A percentile compares a stretch with the other conserved stretches of the same genome.
phyloP scores from a whole-genome alignment of 2,113 vertebrate genomes.

The Peromyscus polionotus region DNA sequence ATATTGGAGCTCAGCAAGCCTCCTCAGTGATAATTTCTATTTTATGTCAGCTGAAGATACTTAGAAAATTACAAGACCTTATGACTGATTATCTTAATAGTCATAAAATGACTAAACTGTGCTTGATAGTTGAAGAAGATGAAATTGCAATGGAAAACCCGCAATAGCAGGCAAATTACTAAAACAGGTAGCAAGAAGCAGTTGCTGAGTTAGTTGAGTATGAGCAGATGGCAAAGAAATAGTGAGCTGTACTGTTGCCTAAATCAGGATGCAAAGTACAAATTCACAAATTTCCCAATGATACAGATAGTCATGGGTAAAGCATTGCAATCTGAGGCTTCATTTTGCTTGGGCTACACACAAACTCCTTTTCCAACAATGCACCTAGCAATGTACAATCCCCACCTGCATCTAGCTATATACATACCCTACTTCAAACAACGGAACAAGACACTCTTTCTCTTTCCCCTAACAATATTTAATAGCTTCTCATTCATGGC shows the following conservation, averaged over 20 bases:
- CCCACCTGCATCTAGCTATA: background rate
- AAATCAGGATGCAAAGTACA: too few species aligned
- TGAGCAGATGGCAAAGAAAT: background rate
- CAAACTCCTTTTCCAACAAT: background rate
- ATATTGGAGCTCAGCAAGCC: background rate
- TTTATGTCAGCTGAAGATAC: background rate
- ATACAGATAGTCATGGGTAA: too few species aligned
- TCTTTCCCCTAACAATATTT: background rate
- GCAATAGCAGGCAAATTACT: background rate
- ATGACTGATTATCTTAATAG: background rate
- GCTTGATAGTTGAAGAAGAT: background rate
- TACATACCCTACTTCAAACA: background rate
- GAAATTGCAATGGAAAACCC: background rate
- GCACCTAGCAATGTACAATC: background rate
- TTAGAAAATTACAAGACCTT: background rate
- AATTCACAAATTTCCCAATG: background rate
- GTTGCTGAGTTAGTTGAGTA: background rate
- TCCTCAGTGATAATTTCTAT: background rate
- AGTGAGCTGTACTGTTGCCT: background rate
- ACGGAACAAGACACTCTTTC: background rate
- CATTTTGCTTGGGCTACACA: background rate
- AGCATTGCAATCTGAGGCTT: background rate
- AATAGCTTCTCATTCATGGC: background rate
- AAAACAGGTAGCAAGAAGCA: background rate
- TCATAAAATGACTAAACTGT: background rate